phyloP scores from a whole-genome alignment of 1,140 invertebrate genomes.

The Drosophila lacertosa region DNA sequence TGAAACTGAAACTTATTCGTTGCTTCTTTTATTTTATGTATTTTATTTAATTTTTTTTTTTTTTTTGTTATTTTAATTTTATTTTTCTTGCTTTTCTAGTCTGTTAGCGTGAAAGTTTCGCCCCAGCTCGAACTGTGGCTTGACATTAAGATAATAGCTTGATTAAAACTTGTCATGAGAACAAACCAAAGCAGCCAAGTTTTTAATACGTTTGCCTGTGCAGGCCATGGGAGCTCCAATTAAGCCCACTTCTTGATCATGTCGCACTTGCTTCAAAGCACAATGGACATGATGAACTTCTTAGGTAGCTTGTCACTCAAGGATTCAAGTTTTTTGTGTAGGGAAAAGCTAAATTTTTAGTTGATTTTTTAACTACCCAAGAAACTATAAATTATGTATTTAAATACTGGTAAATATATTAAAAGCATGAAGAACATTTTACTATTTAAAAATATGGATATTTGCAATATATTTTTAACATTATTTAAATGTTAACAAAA shows the following conservation, averaged over 20 bases:
- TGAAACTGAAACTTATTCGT: conserved; percentile 67
- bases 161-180: conserved; percentile 80
- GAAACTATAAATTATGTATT: no score
- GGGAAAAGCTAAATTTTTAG: no score
- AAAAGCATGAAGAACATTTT: no score
- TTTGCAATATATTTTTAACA: no score
- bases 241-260: conserved; percentile 53
- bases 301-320: not conserved
- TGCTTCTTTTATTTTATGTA: conserved; percentile 22
- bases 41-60: conserved; percentile 22
- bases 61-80: conserved; percentile 21
- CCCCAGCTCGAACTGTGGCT: conserved; percentile 17
- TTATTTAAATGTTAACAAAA: no score
- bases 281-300: not conserved
- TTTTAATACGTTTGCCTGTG: conserved; percentile 31
- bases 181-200: conserved; percentile 28
- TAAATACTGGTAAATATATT: no score
- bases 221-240: conserved; percentile 60
- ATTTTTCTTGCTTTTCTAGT: not conserved
- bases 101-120: conserved; percentile 63
- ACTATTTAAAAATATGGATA: no score
- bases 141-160: conserved; percentile 75
- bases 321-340: not conserved
- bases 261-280: conserved; percentile 5
- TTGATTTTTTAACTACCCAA: no score